These are phyloP conservation scores for Brachionus rubens DNA, from an alignment of 1,140 invertebrate genomes.

Conservation along the genomic window DNA sequence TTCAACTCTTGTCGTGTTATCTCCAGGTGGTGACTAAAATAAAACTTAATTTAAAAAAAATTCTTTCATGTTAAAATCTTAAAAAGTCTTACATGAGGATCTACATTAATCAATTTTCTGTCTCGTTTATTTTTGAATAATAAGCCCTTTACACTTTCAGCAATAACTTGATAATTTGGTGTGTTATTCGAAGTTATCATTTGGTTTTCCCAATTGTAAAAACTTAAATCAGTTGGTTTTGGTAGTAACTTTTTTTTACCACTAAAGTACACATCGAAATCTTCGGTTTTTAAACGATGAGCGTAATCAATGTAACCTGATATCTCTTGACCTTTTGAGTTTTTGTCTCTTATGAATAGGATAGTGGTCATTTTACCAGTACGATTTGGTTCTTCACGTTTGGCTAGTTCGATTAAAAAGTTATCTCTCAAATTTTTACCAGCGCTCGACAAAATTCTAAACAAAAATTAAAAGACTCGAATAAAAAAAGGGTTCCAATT, in stretches of 20 bases:
- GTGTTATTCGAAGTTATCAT: constrained; percentile 67
- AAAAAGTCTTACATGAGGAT: constrained; percentile 56
- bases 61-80: not conserved
- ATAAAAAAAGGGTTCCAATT: constrained; percentile 9
- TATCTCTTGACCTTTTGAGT: constrained; percentile 68
- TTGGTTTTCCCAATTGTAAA: constrained; percentile 70
- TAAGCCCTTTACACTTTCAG: constrained; percentile 67
- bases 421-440: constrained; percentile 63
- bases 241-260: constrained; percentile 67
- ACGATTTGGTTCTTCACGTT: constrained; percentile 69
- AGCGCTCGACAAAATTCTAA: constrained; percentile 57
- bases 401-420: constrained; percentile 67
- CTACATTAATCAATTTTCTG: constrained; percentile 61
- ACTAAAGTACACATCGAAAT: constrained; percentile 71
- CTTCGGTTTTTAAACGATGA: constrained; percentile 68
- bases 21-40: constrained; percentile 58
- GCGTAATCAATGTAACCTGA: constrained; percentile 76
- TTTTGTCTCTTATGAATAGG: constrained; percentile 69
- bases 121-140: constrained; percentile 65
- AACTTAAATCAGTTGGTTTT: constrained; percentile 67
- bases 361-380: constrained; percentile 67
- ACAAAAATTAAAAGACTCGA: constrained; percentile 46
- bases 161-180: constrained; percentile 68
- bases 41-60: constrained; percentile 52
- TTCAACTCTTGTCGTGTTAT: constrained; percentile 58